phyloP scores from a whole-genome alignment of 2,797 vertebrate genomes.

The Paguma larvata region DNA sequence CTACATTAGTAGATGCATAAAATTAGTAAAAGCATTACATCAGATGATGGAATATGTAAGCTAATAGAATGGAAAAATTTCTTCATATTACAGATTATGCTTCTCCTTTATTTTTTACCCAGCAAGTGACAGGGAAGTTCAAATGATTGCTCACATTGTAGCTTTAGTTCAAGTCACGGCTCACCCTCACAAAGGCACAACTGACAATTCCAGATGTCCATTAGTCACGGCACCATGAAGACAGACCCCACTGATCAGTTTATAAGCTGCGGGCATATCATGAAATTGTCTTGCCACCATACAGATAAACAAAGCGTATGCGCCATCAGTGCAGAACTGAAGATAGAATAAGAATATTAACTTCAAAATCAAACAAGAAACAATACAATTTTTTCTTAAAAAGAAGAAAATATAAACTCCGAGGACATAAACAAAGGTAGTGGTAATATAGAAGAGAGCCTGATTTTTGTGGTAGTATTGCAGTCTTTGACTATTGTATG shows the following conservation, averaged over 20 bases:
- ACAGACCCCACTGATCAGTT: conserved; percentile 57
- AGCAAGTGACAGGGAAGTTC: conserved; percentile 63
- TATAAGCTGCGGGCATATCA: conserved; percentile 58
- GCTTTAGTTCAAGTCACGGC: conserved; percentile 67
- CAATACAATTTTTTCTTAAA: neutral
- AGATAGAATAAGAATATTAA: conserved; percentile 48
- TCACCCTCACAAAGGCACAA: conserved; percentile 57
- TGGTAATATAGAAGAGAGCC: neutral
- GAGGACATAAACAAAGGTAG: conserved; percentile 63
- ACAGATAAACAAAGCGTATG: conserved; percentile 50
- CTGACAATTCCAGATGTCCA: conserved; percentile 76
- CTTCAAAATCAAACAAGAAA: conserved; percentile 66
- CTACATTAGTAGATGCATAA: neutral
- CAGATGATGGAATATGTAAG: neutral
- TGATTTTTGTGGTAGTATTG: neutral
- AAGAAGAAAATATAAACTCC: conserved; percentile 10
- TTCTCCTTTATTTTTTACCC: conserved; percentile 14
- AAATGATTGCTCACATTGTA: conserved; percentile 36
- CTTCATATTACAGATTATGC: neutral
- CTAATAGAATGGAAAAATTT: conserved; percentile 49
- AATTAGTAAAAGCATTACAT: conserved; percentile 30
- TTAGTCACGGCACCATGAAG: conserved; percentile 69
- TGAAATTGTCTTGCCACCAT: conserved; percentile 63
- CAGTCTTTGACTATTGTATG: conserved; percentile 66
- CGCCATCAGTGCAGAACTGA: conserved; percentile 35